phyloP scores from a whole-genome alignment of 2,797 vertebrate species.

The Lutjanus argentimaculatus region DNA sequence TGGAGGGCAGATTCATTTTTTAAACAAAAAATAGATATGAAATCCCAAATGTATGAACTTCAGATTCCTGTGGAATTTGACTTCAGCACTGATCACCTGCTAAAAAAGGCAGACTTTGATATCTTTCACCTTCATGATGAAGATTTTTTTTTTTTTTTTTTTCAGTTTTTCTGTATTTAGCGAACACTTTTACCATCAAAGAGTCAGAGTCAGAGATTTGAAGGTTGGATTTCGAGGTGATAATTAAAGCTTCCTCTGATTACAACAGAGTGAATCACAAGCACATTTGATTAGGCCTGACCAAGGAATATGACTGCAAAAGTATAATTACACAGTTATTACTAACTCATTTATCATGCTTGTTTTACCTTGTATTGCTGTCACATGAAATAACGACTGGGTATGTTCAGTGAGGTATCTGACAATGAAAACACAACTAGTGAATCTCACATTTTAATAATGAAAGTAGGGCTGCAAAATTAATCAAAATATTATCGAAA shows the following conservation, averaged over 20 bases:
- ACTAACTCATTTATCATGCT: conserved; percentile 13
- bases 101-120: conserved; percentile 63
- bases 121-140: conserved; percentile 69
- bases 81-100: conserved; percentile 76
- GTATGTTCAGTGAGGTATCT: background rate
- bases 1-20: conserved; percentile 78
- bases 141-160: conserved; percentile 21
- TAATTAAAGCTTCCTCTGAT: conserved; percentile 54
- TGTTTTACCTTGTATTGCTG: conserved; percentile 4
- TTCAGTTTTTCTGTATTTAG: conserved; percentile 24
- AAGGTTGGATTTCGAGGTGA: conserved; percentile 42
- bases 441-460: background rate
- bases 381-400: background rate
- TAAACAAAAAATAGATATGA: conserved; percentile 65
- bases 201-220: conserved; percentile 21
- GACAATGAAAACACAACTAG: background rate
- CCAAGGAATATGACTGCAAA: conserved; percentile 10
- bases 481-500: no score
- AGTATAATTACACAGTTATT: conserved; percentile 33
- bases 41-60: conserved; percentile 71
- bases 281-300: conserved; percentile 49
- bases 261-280: conserved; percentile 36
- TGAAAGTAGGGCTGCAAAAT: background rate
- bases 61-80: conserved; percentile 66
- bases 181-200: conserved; percentile 47